Evolutionary conservation across 2,888 invertebrate species (phyloP).

Genomic region (Plusia festucae): DNA sequence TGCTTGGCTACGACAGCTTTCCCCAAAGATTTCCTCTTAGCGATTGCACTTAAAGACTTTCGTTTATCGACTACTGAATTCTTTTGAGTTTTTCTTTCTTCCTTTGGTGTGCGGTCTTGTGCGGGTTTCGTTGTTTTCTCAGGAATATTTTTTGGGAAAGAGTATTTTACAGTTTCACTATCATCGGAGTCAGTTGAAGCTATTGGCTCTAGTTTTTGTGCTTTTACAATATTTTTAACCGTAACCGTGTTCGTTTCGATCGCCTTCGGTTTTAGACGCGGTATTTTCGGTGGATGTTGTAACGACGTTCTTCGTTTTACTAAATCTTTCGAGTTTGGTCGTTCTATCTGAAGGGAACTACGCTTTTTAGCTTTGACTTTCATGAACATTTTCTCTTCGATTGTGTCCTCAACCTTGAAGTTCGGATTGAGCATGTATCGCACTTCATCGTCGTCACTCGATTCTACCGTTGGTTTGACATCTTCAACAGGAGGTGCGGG

Average conservation of each 20-base stretch:
- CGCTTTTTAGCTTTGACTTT: conserved; percentile 80
- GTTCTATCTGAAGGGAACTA: conserved; percentile 80
- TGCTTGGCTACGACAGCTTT: conserved; percentile 66
- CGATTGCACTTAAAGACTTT: conserved; percentile 76
- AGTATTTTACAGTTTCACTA: conserved; percentile 82
- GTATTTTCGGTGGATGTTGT: conserved; percentile 81
- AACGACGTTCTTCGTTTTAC: conserved; percentile 78
- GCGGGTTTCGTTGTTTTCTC: conserved; percentile 59
- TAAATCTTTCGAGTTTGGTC: conserved; percentile 81
- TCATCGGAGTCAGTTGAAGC: conserved; percentile 82
- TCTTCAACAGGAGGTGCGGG: conserved; percentile 54
- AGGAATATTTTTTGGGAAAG: conserved; percentile 74
- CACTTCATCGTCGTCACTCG: conserved; percentile 82
- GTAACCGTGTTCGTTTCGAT: conserved; percentile 63
- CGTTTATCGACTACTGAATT: conserved; percentile 74
- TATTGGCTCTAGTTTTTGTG: conserved; percentile 63
- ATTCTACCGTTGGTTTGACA: conserved; percentile 61
- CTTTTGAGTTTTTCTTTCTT: conserved; percentile 60
- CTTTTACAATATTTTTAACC: conserved; percentile 63
- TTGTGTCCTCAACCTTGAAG: conserved; percentile 69
- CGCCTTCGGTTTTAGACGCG: conserved; percentile 76
- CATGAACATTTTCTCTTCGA: conserved; percentile 76
- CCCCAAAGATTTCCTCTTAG: conserved; percentile 79
- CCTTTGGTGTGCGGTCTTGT: conserved; percentile 56
- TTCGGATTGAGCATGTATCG: conserved; percentile 85